Percentiles rank a stretch among this genome's conserved stretches.
These are phyloP conservation scores for Chrysina gloriosa DNA, from an alignment of 2,888 invertebrate species.

Conservation along the genomic window DNA sequence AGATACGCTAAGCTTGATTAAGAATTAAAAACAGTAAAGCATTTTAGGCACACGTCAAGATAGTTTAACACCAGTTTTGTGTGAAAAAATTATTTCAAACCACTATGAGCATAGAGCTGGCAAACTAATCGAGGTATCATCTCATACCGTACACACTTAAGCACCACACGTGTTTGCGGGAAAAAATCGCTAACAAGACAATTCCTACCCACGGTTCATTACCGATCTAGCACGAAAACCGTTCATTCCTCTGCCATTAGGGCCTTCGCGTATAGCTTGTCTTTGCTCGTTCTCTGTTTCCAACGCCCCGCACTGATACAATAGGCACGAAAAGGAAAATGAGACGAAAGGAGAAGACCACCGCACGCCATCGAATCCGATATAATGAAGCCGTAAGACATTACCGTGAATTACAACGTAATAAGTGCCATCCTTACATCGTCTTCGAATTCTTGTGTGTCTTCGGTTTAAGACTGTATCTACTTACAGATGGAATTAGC, in stretches of 20 bases:
- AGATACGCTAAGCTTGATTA: too few species aligned
- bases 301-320: slow-evolving; percentile 5
- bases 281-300: slow-evolving; percentile 11
- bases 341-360: slow-evolving; percentile 21
- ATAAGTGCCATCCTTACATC: slow-evolving; percentile 62
- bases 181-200: slow-evolving; percentile 50
- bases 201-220: slow-evolving; percentile 53
- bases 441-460: slow-evolving; percentile 56
- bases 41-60: too few species aligned
- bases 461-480: slow-evolving; percentile 40
- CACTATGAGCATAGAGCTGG: background rate
- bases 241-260: slow-evolving; percentile 40
- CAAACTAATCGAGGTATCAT: background rate
- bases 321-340: slow-evolving; percentile 16
- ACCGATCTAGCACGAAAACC: slow-evolving; percentile 50
- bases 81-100: background rate
- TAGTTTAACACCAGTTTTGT: background rate
- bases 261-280: slow-evolving; percentile 27
- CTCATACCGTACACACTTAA: background rate
- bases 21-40: too few species aligned
- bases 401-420: slow-evolving; percentile 63
- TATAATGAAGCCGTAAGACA: slow-evolving; percentile 62
- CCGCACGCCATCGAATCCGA: slow-evolving; percentile 47
- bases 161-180: slow-evolving; percentile 11
- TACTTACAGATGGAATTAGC: slow-evolving; percentile 50